Conservation (phyloP, 2,113 vertebrate genomes). For the Entosphenus tridentatus region DNA sequence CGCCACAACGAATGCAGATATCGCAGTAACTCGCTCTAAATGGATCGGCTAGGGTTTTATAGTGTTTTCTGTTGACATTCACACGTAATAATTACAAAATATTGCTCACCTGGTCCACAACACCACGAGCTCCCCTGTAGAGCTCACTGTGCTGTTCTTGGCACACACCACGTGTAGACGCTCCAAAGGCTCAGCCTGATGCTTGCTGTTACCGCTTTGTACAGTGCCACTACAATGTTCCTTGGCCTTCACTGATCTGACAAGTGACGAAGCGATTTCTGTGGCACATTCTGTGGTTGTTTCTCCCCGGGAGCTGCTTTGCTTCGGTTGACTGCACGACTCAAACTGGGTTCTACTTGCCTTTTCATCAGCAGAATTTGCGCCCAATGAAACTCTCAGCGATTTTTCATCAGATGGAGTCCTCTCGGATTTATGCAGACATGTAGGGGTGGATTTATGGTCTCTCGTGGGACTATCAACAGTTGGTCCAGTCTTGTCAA, state of each 20-base stretch:
- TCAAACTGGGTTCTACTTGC: not conserved
- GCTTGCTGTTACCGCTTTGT: not conserved
- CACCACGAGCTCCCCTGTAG: constrained; percentile 3
- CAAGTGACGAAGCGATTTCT: not conserved
- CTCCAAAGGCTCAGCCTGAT: not conserved
- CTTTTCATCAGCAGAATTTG: not conserved
- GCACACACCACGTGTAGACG: not conserved
- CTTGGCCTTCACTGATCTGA: not conserved
- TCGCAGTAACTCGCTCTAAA: not conserved
- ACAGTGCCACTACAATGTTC: not conserved
- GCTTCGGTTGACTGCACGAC: not conserved
- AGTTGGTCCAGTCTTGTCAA: too few relatives aligned
- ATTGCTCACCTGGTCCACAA: constrained; percentile 1
- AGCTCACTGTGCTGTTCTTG: constrained; percentile 1
- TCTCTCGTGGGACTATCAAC: too few relatives aligned
- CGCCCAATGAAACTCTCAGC: too few relatives aligned
- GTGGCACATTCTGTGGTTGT: not conserved
- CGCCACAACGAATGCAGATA: not conserved
- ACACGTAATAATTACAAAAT: not conserved
- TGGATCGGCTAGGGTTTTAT: not conserved
- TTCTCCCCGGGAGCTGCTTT: not conserved
- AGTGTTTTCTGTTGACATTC: not conserved
- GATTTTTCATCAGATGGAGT: too few relatives aligned
- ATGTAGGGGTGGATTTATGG: too few relatives aligned
- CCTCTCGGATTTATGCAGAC: too few relatives aligned